Base-by-base conservation (phyloP, 2,797 vertebrate genomes). In the Gallinago nigripennis region DNA sequence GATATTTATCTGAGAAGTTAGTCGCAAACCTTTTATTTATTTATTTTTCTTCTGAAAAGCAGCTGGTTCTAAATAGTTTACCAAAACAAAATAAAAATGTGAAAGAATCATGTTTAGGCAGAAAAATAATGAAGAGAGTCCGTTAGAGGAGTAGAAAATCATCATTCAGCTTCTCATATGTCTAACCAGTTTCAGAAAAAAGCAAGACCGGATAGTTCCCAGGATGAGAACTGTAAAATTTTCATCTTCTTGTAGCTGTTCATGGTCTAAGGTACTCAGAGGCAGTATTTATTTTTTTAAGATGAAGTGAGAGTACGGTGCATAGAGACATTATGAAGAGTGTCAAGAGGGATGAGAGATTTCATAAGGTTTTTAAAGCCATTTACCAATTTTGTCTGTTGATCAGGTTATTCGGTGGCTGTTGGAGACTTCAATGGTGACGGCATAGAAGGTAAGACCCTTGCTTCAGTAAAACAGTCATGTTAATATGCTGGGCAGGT, bases 371-470 rank as follows among this genome's bases (percentile, higher is more conserved):
- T 86, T 61, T 61, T 39, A 5, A 96, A 64, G 78, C 45, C 4
- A 25, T 48, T 45, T 88, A 28, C 53, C 64, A 1, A 8, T 63
- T 93, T 31, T 82, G 23, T 97, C 64, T 95, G 46, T 89, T 79
- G 4, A 63, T 64, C 96, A 99, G 99, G 99, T 85, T 99, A 99
- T 96, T 99, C 99, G 0, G 98, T 99, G 97, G 98, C 99, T 2
- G 98, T 99, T 2, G 99, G 98, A 82, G 99, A 99, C 97, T 99
- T 99, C 97, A 99, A 98, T 25, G 93, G 97, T 2, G 99, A 99
- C 35, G 98, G 98, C 27, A 93, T 98, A 11, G 99, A 99, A 84
- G 99, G 99, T 99, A 98, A 95, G 98, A 24, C 19, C 16, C 28
- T 86, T 73, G 16, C 69, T 93, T 51, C 37, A 45, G 25, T 70